Conservation (phyloP, 2,797 vertebrate species). For the Eidolon dupreanum region DNA sequence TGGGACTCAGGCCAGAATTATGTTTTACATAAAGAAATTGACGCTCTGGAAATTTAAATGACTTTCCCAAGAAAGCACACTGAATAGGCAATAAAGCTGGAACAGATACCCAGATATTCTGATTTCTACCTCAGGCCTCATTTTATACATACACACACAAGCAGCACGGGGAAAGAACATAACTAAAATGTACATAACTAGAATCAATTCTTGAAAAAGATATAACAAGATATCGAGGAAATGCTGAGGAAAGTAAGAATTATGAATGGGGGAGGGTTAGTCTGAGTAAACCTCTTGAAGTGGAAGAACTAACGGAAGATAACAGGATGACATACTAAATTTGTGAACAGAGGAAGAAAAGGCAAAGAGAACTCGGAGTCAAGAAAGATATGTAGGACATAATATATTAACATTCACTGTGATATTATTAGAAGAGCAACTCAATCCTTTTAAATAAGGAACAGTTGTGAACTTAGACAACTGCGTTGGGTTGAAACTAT, state of each 20-base stretch:
- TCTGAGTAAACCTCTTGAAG: background rate
- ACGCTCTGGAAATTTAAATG: slow-evolving; percentile 13
- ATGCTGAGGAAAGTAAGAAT: background rate
- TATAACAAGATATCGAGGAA: background rate
- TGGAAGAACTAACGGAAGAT: background rate
- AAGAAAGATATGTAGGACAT: background rate
- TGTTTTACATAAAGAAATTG: background rate
- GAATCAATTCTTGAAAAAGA: slow-evolving; percentile 4
- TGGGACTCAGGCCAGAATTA: background rate
- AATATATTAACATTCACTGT: background rate
- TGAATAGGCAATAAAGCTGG: background rate
- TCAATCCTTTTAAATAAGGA: background rate
- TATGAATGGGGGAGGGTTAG: background rate
- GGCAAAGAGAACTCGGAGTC: background rate
- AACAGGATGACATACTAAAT: background rate
- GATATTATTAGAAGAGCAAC: background rate
- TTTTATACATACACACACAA: background rate
- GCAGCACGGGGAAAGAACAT: background rate
- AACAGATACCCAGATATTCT: background rate
- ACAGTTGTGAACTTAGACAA: background rate
- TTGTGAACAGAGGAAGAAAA: background rate
- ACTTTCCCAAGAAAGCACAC: background rate
- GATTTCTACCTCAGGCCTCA: background rate
- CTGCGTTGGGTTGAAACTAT: background rate
- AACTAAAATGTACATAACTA: background rate